phyloP scores from a whole-genome alignment of 2,113 vertebrate species.

The Cochlearius cochlearius region DNA sequence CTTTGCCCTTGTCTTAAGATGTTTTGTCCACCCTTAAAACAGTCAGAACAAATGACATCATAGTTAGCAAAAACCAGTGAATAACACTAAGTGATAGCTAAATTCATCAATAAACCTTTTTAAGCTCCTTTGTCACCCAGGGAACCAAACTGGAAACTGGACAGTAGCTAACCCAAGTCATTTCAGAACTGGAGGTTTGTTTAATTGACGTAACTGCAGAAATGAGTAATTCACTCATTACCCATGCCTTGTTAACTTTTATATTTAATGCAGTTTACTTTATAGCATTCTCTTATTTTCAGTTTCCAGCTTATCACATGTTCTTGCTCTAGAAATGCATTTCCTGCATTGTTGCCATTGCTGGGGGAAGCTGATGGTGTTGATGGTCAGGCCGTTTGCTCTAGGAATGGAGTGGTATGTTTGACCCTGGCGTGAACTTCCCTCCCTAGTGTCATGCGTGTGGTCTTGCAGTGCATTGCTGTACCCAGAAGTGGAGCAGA shows the following conservation, averaged over 20 bases:
- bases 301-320: neutral
- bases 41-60: constrained; percentile 20
- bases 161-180: neutral
- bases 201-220: neutral
- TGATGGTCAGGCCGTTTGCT: neutral
- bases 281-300: neutral
- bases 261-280: neutral
- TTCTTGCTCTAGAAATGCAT: neutral
- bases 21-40: neutral
- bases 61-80: neutral
- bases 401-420: neutral
- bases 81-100: neutral
- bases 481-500: neutral
- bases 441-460: neutral
- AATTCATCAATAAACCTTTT: neutral
- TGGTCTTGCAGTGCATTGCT: neutral
- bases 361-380: neutral
- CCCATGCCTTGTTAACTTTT: neutral
- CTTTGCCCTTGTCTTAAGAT: neutral
- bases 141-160: neutral
- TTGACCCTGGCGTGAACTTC: neutral
- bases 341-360: neutral
- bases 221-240: neutral
- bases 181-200: neutral
- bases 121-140: neutral